Percentiles rank a stretch among this genome's conserved stretches.
phyloP scores from a whole-genome alignment of 2,888 invertebrate species.

The Morinoia aosen region DNA sequence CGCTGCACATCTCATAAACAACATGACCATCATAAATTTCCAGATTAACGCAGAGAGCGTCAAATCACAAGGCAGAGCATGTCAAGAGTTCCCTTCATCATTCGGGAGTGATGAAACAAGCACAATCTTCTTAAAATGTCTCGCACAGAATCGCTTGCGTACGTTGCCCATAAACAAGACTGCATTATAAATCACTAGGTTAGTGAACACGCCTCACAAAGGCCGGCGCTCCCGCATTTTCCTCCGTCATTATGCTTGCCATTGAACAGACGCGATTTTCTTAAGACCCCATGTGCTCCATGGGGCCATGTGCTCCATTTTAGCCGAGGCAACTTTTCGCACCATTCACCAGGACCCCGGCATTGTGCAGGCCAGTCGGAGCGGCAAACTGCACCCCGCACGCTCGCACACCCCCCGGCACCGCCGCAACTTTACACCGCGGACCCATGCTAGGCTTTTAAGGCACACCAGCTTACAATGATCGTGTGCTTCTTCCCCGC shows the following conservation, averaged over 20 bases:
- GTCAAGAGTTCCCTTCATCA: not conserved
- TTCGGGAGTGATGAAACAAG: not conserved
- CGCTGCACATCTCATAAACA: not conserved
- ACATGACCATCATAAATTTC: not conserved
- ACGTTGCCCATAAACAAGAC: not conserved
- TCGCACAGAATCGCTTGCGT: not conserved
- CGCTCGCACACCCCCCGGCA: not conserved
- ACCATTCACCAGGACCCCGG: not conserved
- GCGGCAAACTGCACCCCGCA: not conserved
- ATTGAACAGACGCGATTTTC: constrained; percentile 10
- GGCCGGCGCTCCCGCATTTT: not conserved
- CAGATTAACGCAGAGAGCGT: not conserved
- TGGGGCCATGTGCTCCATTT: constrained; percentile 10
- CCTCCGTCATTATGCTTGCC: constrained; percentile 4
- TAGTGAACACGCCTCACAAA: not conserved
- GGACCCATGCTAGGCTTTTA: too few species aligned
- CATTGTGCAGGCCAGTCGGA: not conserved
- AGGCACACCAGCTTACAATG: too few species aligned
- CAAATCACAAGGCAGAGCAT: not conserved
- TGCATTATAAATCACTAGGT: not conserved
- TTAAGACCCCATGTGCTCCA: constrained; percentile 4
- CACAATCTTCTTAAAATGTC: not conserved
- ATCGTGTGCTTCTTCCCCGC: too few species aligned
- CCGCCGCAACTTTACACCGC: too few species aligned
- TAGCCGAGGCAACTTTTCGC: not conserved